Conservation (phyloP, 2,113 vertebrate genomes). For the Scomber colias region DNA sequence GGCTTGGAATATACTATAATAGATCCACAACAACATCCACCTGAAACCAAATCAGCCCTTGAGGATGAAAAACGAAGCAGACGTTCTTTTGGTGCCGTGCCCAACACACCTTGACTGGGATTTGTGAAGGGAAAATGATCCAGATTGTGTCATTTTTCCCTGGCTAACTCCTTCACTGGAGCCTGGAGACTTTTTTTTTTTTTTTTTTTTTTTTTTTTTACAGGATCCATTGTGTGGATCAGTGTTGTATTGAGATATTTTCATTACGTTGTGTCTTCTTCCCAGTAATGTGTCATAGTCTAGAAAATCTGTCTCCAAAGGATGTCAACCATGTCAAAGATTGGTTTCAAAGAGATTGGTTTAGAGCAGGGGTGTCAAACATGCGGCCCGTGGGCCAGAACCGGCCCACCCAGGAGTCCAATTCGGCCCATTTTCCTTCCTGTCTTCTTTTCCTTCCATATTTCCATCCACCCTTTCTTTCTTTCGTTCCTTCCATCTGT, state of each 20-base stretch:
- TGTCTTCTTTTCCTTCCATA: no score
- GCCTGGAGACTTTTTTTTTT: not conserved
- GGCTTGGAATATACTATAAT: conserved; percentile 15
- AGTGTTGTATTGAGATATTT: not conserved
- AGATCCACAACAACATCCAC: not conserved
- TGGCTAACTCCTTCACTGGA: not conserved
- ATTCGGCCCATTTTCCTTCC: no score
- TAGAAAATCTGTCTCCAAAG: no score
- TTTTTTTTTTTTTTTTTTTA: not conserved
- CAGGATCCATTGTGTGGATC: not conserved
- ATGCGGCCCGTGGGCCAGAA: no score
- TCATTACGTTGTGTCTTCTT: not conserved
- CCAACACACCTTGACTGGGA: not conserved
- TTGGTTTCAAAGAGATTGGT: no score
- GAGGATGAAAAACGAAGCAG: not conserved
- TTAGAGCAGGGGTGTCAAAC: no score
- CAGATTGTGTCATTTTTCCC: conserved; percentile 21
- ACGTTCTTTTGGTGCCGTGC: not conserved
- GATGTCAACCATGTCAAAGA: no score
- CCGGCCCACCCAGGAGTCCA: no score
- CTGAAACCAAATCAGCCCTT: not conserved
- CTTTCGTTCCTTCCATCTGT: no score
- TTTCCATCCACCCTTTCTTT: no score
- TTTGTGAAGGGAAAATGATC: conserved; percentile 16
- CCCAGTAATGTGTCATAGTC: no score